Evolutionary conservation across 1,140 invertebrate species (phyloP).

Genomic region (Drosophila sp.): DNA sequence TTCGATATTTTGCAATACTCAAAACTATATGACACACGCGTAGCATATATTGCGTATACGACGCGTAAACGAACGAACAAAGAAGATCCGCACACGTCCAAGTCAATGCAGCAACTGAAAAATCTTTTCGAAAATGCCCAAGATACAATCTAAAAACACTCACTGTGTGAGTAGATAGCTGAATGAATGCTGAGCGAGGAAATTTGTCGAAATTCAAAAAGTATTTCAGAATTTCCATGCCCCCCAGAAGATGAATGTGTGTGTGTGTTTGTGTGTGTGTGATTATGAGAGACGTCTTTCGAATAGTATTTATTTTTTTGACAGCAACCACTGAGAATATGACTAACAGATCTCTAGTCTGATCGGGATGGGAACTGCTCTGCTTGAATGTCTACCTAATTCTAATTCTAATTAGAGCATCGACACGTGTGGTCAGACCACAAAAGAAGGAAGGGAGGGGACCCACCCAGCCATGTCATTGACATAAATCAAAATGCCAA

Average conservation of each 20-base stretch:
- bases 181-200: conserved; percentile 53
- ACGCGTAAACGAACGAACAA: conserved; percentile 39
- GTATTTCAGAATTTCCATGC: conserved; percentile 71
- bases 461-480: conserved; percentile 17
- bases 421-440: conserved; percentile 58
- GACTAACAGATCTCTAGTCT: conserved; percentile 42
- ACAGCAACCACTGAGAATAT: conserved; percentile 40
- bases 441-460: background rate
- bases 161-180: conserved; percentile 35
- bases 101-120: conserved; percentile 79
- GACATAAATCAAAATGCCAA: conserved; percentile 44
- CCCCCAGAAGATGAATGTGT: background rate
- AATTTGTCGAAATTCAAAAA: conserved; percentile 23
- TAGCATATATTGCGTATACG: conserved; percentile 64
- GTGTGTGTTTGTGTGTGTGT: conserved; percentile 3
- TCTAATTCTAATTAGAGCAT: conserved; percentile 60
- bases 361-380: conserved; percentile 32
- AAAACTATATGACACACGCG: conserved; percentile 37
- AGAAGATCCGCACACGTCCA: conserved; percentile 62
- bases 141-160: conserved; percentile 39
- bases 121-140: conserved; percentile 68
- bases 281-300: conserved; percentile 49
- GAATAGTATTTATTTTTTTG: conserved; percentile 31
- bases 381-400: conserved; percentile 34
- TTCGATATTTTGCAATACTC: conserved; percentile 1